Conservation (phyloP, 2,888 invertebrate species). For the Drosophila heteroneura region DNA sequence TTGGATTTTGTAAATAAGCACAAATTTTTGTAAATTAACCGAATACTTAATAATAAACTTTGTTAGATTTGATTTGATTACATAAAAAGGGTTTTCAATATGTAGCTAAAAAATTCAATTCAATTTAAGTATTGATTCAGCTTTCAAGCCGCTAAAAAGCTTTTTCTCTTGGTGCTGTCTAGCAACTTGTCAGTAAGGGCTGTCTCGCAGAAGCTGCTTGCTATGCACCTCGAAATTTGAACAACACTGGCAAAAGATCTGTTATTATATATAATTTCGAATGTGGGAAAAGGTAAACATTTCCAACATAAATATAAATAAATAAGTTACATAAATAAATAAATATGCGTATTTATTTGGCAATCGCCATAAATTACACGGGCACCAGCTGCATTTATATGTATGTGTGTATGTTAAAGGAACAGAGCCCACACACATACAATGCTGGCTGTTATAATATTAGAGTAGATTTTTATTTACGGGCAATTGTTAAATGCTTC, state of each 20-base stretch:
- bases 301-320: background rate
- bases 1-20: background rate
- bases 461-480: background rate
- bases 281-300: background rate
- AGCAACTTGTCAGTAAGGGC: background rate
- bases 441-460: background rate
- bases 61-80: conserved; percentile 1
- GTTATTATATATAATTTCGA: background rate
- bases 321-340: background rate
- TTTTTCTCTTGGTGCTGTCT: background rate
- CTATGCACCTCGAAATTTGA: background rate
- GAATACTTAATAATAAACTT: background rate
- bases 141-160: background rate
- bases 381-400: background rate
- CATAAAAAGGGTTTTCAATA: background rate
- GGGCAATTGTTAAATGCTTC: background rate
- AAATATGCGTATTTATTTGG: background rate
- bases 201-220: background rate
- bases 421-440: background rate
- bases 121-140: background rate
- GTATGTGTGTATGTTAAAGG: background rate
- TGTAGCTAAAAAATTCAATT: background rate
- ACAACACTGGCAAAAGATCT: background rate
- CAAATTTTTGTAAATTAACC: background rate
- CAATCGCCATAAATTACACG: background rate